Percentiles rank a stretch among this genome's conserved stretches.
phyloP scores from a whole-genome alignment of 2,113 vertebrate species.

The Scopus umbretta region DNA sequence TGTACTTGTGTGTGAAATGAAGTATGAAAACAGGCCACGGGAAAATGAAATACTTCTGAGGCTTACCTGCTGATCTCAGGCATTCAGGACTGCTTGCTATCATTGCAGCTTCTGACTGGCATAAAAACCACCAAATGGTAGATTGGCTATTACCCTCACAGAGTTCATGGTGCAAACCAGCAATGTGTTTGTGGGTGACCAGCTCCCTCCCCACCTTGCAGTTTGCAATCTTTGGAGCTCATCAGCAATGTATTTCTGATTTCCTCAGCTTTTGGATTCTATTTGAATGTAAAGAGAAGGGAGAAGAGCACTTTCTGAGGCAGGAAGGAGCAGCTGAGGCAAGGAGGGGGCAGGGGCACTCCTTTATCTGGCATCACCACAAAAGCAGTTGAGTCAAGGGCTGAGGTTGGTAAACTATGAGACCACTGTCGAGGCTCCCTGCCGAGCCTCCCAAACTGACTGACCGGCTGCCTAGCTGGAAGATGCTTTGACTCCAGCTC shows the following conservation, averaged over 20 bases:
- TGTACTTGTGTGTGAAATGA: background rate
- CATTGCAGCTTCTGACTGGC: background rate
- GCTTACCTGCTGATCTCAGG: background rate
- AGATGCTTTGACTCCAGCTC: background rate
- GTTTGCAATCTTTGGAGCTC: background rate
- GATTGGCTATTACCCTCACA: background rate
- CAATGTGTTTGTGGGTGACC: background rate
- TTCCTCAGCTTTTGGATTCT: background rate
- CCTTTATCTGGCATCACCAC: background rate
- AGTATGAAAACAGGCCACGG: background rate
- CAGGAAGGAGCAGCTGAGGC: background rate
- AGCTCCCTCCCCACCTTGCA: background rate
- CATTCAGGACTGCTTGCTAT: background rate
- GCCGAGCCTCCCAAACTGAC: fast-evolving
- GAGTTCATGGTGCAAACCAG: background rate
- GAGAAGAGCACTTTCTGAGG: background rate
- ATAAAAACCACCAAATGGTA: background rate
- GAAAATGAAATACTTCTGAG: background rate
- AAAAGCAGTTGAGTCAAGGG: background rate
- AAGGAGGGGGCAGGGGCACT: background rate
- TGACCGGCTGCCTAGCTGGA: background rate
- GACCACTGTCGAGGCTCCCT: background rate
- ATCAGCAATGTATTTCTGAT: background rate
- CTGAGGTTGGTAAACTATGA: background rate
- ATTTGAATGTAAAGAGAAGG: background rate